Evolutionary conservation across 2,113 vertebrate species (phyloP), one percentile per base, ranked within the genome.

Genomic region (Mugil cephalus): DNA sequence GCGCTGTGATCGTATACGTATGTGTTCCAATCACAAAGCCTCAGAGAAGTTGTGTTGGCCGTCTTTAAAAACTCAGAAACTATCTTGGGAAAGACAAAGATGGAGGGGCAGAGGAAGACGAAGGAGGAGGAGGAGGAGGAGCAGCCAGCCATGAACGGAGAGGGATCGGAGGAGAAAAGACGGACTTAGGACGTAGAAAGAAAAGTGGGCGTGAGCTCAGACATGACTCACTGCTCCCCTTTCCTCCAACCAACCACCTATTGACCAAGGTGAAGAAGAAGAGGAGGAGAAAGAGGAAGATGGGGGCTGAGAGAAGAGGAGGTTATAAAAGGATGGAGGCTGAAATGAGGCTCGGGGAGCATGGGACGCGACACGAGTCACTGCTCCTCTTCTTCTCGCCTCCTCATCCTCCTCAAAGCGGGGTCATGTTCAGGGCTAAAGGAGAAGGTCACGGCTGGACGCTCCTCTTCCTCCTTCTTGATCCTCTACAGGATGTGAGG

Each of bases 341-440:
- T 34, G 66, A 71, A 64, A 43, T 34, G 56, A 65, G 52, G 48
- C 51, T 21, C 62, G 46, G 82, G 69, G 80, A 81, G 73, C 69
- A 72, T 11, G n/a, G 69, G 66, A 74, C 67, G 59, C 3, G 79
- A 77, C 36, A 77, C 70, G 52, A 87, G 62, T 84, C 82, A 77
- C 43, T 74, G 87, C 79, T 81, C 79, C 43, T 78, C 76, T 82
- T 80, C 60, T 21, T 74, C 80, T 14, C 8, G 14, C 61, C 58
- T 79, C 47, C 4, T 67, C 63, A 9, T 47, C 36, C 45, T 70
- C 18, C 40, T 66, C 47, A 69, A 51, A 74, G 48, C 17, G 1
- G 76, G 76, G 82, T 91, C 89, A 91, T 14, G 88, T 88, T 88
- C 89, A 89, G 89, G 76, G 70, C 84, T 69, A 30, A 74, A 77